These are phyloP conservation scores for Pyrocoelia pectoralis DNA, from an alignment of 2,888 invertebrate genomes.

Conservation along the genomic window DNA sequence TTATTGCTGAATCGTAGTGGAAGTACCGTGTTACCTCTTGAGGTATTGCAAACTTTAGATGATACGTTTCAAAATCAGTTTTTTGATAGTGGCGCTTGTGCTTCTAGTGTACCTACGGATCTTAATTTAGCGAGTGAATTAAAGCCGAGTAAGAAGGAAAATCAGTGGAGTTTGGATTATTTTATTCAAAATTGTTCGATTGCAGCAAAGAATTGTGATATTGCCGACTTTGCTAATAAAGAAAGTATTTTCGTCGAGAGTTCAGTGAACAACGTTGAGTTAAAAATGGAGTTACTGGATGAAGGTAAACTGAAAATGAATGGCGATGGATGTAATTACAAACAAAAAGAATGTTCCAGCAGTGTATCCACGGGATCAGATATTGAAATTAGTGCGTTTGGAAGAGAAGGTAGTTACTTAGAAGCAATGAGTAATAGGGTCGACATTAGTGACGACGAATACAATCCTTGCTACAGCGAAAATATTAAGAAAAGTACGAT, in stretches of 20 bases:
- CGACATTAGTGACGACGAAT: constrained; percentile 61
- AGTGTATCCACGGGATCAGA: constrained; percentile 41
- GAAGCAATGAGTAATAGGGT: constrained; percentile 57
- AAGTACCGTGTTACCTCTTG: constrained; percentile 31
- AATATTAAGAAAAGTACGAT: constrained; percentile 60
- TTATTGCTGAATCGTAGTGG: constrained; percentile 45
- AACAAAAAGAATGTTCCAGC: constrained; percentile 35
- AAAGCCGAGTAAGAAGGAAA: constrained; percentile 38
- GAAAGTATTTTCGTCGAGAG: background rate
- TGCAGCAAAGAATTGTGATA: constrained; percentile 59
- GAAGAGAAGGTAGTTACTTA: constrained; percentile 57
- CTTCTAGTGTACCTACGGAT: constrained; percentile 71
- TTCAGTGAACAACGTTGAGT: background rate
- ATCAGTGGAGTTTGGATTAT: constrained; percentile 39
- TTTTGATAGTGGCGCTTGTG: constrained; percentile 57
- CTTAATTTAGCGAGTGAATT: constrained; percentile 66
- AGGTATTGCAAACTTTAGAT: constrained; percentile 32
- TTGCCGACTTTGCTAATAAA: constrained; percentile 50
- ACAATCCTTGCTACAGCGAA: constrained; percentile 63
- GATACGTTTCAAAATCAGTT: constrained; percentile 31
- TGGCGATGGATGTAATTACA: constrained; percentile 9
- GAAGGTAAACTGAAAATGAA: background rate
- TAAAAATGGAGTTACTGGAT: constrained; percentile 1
- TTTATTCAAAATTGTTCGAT: constrained; percentile 47
- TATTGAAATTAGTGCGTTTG: constrained; percentile 41